Evolutionary conservation across 2,113 vertebrate species (phyloP), one percentile per base, ranked within the genome.

Genomic region (Tenebrosternarchus preto): DNA sequence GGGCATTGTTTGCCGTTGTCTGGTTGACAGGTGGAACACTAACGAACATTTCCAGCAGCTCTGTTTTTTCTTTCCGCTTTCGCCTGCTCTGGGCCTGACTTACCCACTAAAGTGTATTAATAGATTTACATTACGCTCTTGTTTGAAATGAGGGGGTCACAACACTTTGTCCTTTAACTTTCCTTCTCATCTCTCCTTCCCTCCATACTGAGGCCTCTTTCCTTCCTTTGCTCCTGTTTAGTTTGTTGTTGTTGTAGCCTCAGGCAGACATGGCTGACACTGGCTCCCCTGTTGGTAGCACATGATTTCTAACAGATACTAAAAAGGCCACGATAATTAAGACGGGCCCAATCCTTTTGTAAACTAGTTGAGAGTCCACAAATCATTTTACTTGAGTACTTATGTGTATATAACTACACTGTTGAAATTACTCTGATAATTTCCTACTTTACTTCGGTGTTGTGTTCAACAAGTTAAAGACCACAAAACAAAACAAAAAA

Each of bases 171-270:
- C 81, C 70, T 53, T 81, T 61, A 55, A 19, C 55, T 79, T 76
- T 82, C 84, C 73, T 71, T 56, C 80, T 67, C 19, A 12, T 73
- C 57, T 11, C 19, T 31, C 56, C 56, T 24, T 74, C 57, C 66
- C 73, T 79, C 70, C 78, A 81, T 88, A 83, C 73, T 72, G 5
- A 82, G 85, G 80, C 85, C 85, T 85, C 81, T 79, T 83, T 91
- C 89, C 83, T 88, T 83, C 77, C 83, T 71, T 76, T 71, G 31
- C 78, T 79, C 75, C 46, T 57, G 76, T 83, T 86, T 82, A 84
- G 86, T 86, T 68, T 84, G 76, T 74, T 88, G 85, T 84, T 39
- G 15, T 64, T 73, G 33, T 53, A 79, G 19, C 29, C 43, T 73
- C 57, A 43, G 27, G 77, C 8, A 46, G 36, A n/a, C 39, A 56